These are phyloP conservation scores for Parauchenoglanis punctatus DNA, from an alignment of 2,797 vertebrate genomes.

Conservation along the genomic window DNA sequence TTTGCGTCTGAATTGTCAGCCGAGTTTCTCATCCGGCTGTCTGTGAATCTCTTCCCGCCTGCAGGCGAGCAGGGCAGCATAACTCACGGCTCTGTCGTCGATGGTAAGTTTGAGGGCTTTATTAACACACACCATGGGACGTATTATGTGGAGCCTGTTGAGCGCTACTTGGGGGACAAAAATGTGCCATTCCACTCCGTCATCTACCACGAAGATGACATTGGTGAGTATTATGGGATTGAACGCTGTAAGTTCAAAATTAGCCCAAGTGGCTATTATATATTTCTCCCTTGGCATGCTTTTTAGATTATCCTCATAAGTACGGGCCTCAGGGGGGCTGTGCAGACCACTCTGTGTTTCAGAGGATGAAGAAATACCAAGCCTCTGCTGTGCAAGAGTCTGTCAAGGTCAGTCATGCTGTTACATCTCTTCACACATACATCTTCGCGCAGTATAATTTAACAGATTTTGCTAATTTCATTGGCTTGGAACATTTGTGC, in stretches of 20 bases:
- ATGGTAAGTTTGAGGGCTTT: slow-evolving; percentile 97
- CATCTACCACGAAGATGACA: slow-evolving; percentile 98
- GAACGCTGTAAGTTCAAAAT: neutral
- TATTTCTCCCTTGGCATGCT: slow-evolving; percentile 53
- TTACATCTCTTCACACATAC: neutral
- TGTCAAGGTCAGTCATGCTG: slow-evolving; percentile 75
- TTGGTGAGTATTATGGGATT: slow-evolving; percentile 81
- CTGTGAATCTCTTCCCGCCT: slow-evolving; percentile 35
- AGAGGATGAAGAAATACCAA: slow-evolving; percentile 94
- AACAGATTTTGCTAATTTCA: neutral
- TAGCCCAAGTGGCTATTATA: slow-evolving; percentile 14
- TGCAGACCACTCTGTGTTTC: slow-evolving; percentile 93
- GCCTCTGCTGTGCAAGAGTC: slow-evolving; percentile 76
- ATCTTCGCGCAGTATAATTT: neutral
- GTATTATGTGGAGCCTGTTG: slow-evolving; percentile 93
- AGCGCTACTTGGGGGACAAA: slow-evolving; percentile 89
- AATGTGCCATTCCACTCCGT: slow-evolving; percentile 94
- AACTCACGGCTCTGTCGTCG: slow-evolving; percentile 89
- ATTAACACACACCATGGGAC: slow-evolving; percentile 90
- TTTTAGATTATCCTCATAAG: slow-evolving; percentile 92
- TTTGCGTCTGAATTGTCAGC: neutral
- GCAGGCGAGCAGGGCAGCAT: slow-evolving; percentile 92
- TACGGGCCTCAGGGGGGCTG: slow-evolving; percentile 95
- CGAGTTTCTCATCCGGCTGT: neutral
- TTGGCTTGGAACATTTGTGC: neutral